Evolutionary conservation across 2,888 invertebrate genomes (phyloP), one percentile per base, ranked within the genome.

Genomic region (Argyresthia goedartella): DNA sequence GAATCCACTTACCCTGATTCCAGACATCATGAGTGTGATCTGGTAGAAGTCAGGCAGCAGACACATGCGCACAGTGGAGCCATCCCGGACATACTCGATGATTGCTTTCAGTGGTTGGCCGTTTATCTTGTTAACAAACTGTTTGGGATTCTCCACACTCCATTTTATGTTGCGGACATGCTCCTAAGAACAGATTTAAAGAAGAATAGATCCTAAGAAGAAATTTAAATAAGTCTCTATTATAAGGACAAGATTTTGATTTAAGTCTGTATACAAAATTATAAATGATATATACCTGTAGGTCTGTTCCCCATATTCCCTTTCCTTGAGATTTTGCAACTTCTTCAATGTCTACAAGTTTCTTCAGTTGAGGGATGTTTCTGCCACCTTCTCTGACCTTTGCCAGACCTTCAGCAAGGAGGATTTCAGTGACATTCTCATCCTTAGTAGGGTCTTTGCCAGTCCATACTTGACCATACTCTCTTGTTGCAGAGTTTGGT

Each of bases 81-180:
- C 99, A 81, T 99, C 99, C 53, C 98, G 91, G 0, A 99, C 98
- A 87, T 98, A 97, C 73, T 99, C 99, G 62, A 99, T 94, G 53
- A 99, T 91, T 47, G 98, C 98, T 76, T 93, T 94, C 6, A 98
- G 88, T 0, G 96, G 96, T 69, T 96, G 94, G 41, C 93, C 92
- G 56, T 92, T 93, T 59, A 91, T 91, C 66, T 95, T 93, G 65
- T 97, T 97, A 4, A 98, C 94, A 60, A 74, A 81, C 92, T 69
- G 65, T 59, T 84, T 84, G 0, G 82, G 75, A 56, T 95, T 95
- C 11, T 98, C 98, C 45, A 96, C 89, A 2, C 89, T 89, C 96
- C 97, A 97, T 71, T 93, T 95, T 58, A 98, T 92, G 59, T 95
- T 91, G 25, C 98, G 90, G 0, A 97, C 86, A 71, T 96, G 95